Evolutionary conservation across 92 coral and sea anemone genomes (phyloP), one percentile per base, ranked within the genome.

Genomic region (Diadumene lineata): DNA sequence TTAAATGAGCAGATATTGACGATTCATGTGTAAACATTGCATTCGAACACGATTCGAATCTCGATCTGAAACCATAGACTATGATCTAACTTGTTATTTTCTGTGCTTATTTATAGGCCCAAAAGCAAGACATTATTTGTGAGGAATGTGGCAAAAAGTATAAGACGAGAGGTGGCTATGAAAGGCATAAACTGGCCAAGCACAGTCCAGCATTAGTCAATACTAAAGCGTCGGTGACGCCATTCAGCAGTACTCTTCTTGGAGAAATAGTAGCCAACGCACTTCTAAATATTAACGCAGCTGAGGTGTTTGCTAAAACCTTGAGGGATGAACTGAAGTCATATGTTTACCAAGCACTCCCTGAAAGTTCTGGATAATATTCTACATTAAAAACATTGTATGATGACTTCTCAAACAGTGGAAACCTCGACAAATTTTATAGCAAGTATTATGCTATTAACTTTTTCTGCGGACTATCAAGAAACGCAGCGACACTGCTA

Each of bases 401-500:
- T 46, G 53, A 81, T 32, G 32, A 34, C 65, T 56, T 56, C 62
- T 34, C 34, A 0, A 87, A 87, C 57, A 64, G 68, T 16, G 72
- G 77, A 56, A 56, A 88, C 66, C 70, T n/a, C 18, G 83, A 88
- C 30, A 83, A 80, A 70, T 88, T 88, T 64, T 87, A 87, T 76
- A 44, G 80, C 33, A 69, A 51, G 68, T 87, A 73, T 48, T 88
- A 88, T 77, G 75, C 85, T 13, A 60, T 70, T 33, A 84, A 28
- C 43, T 84, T 57, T 30, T 87, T 87, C 51, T 58, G 18, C 43
- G 86, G 83, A 33, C 32, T 87, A 66, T 69, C 92, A 32, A 63
- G 85, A 64, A 83, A 87, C 73, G 79, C 88, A 51, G 92, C 92
- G 24, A 87, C 88, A 26, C 63, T 87, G 72, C 76, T 87, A 15